Percentiles rank a stretch among this genome's conserved stretches.
Conservation (phyloP, 2,888 invertebrate genomes). For the Oscheius onirici region DNA sequence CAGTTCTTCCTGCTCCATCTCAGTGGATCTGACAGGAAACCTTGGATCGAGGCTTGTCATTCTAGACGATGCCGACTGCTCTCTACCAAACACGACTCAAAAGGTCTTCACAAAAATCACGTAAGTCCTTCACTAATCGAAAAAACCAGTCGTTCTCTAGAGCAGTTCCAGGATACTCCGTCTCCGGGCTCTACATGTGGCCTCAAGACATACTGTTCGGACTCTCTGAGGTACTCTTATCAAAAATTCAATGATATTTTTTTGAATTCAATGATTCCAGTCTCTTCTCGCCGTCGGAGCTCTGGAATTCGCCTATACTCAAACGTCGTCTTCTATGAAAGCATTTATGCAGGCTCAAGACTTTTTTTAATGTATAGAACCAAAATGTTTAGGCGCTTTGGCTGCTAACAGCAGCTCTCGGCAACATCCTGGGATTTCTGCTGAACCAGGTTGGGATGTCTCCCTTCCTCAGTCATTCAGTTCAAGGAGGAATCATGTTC, state of each 20-base stretch:
- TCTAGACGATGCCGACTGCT: not conserved
- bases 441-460: conserved; percentile 1
- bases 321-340: conserved; percentile 7
- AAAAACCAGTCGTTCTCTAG: not conserved
- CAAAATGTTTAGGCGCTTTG: not conserved
- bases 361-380: not conserved
- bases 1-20: too few relatives aligned
- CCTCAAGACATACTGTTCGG: not conserved
- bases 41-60: not conserved
- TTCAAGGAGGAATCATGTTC: conserved; percentile 5
- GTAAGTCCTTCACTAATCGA: not conserved
- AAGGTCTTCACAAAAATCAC: not conserved
- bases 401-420: conserved; percentile 2
- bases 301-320: conserved; percentile 19
- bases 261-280: conserved; percentile 5
- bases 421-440: conserved; percentile 1
- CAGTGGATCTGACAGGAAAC: not conserved
- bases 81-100: not conserved
- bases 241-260: too few relatives aligned
- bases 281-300: conserved; percentile 9
- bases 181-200: conserved; percentile 7
- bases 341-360: not conserved
- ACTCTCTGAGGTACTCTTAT: not conserved
- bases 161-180: not conserved
- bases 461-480: not conserved